A percentile compares a stretch with the other conserved stretches of the same genome.
These are phyloP conservation scores for Oxyruncus cristatus DNA, from an alignment of 2,113 vertebrate genomes.

Conservation along the genomic window DNA sequence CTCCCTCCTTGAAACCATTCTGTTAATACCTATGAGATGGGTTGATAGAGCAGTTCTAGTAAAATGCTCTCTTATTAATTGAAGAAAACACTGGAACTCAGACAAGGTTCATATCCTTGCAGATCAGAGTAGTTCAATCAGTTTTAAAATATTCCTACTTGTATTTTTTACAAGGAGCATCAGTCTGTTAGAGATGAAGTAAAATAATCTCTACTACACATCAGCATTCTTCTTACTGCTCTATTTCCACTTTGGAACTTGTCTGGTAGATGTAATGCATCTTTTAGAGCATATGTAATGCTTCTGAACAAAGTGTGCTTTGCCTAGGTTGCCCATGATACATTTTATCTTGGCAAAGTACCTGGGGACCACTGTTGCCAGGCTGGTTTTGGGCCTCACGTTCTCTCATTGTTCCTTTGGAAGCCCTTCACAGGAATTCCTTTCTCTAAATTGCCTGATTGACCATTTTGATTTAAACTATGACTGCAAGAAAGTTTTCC, in stretches of 20 bases:
- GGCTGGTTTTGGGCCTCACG: background rate
- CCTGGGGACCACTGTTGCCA: background rate
- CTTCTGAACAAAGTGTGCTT: background rate
- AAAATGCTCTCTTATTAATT: background rate
- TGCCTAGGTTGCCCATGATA: background rate
- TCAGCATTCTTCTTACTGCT: background rate
- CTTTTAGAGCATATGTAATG: background rate
- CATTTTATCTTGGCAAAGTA: accelerated
- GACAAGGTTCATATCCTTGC: background rate
- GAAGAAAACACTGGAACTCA: background rate
- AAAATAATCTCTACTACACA: background rate
- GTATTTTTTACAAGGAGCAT: background rate
- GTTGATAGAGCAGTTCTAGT: background rate
- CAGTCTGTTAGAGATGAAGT: background rate
- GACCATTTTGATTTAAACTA: background rate
- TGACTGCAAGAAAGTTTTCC: background rate
- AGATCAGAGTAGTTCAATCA: background rate
- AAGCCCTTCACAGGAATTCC: background rate
- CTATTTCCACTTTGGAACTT: background rate
- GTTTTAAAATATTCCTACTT: background rate
- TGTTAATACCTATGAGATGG: background rate
- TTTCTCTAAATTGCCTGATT: background rate
- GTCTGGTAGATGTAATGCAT: background rate
- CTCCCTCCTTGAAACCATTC: background rate
- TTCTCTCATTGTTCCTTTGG: background rate